phyloP scores from a whole-genome alignment of 1,140 invertebrate species.

The Drosophila teissieri region DNA sequence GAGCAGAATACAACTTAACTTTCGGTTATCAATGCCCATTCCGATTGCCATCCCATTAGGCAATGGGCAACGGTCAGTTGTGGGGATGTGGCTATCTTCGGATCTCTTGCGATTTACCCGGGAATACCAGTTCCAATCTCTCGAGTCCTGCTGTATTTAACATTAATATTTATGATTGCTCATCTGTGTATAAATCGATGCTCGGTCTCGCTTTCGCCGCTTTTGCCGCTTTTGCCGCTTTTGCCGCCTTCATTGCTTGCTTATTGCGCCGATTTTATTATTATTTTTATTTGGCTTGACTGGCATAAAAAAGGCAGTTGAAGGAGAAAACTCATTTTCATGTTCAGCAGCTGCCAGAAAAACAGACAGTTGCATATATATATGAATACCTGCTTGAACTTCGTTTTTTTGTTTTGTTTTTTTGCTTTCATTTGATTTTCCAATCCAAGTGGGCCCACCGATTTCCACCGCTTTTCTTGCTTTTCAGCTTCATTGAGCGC shows the following conservation, averaged over 20 bases:
- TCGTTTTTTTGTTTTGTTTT: conserved; percentile 43
- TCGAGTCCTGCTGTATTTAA: conserved; percentile 61
- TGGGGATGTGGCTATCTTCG: too few species aligned
- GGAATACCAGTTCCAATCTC: too few species aligned
- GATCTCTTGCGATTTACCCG: too few species aligned
- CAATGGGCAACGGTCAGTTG: conserved; percentile 33
- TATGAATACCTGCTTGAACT: conserved; percentile 18
- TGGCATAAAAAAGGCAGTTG: conserved; percentile 41
- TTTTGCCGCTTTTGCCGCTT: conserved; percentile 32
- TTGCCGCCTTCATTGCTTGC: conserved; percentile 65
- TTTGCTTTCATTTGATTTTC: conserved; percentile 79
- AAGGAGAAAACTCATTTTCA: conserved; percentile 72
- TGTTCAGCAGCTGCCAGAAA: conserved; percentile 71
- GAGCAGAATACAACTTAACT: conserved; percentile 21
- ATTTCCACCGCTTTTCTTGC: conserved; percentile 43
- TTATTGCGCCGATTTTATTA: conserved; percentile 81
- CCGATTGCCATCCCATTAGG: conserved; percentile 46
- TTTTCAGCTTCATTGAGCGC: conserved; percentile 78
- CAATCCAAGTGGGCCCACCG: conserved; percentile 58
- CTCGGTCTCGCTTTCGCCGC: conserved; percentile 25
- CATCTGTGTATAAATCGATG: conserved; percentile 63
- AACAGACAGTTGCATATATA: conserved; percentile 27
- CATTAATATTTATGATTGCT: conserved; percentile 83
- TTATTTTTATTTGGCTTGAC: conserved; percentile 72
- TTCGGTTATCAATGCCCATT: conserved; percentile 39